Evolutionary conservation across 2,113 vertebrate species (phyloP), one percentile per base, ranked within the genome.

Genomic region (Delphinapterus leucas): DNA sequence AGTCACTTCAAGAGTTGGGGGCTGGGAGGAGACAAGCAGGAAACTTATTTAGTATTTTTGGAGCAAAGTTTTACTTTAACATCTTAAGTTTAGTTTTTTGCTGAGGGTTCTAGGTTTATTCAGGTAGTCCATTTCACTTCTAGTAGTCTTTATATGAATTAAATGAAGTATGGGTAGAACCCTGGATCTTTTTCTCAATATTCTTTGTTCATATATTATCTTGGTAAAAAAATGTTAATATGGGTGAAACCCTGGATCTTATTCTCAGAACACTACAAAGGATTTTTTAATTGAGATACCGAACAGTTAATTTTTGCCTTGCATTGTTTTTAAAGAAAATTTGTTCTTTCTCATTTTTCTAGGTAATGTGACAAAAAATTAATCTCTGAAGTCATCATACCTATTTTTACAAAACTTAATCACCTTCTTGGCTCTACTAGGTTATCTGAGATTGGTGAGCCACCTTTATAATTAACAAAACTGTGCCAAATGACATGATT

Each of bases 311-410:
- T 94, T 93, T 96, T 61, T 38, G 33, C 83, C 55, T 85, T 61
- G 36, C 21, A 26, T 80, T 84, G 23, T 83, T 93, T 93, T 92
- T 70, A 95, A 95, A 70, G 44, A 97, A 95, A 97, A 84, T 94
- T 95, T n/a, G 20, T 96, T 96, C 82, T 80, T 98, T 98, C 93
- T 90, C 68, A n/a, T 81, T 98, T 97, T 97, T 96, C 65, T 93
- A 68, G 93, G 71, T 93, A 18, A 95, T 70, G 14, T 60, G 9
- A 58, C 58, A 95, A 28, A 88, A 68, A 68, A 77, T 90, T 97
- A 94, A 77, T 79, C 67, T 79, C 58, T 96, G 77, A 98, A 98
- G 82, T 71, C 70, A 87, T 96, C 31, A 0, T 96, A 85, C 47
- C 73, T 97, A 28, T 95, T 97, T 98, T 96, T 26, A 95, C 96